These are phyloP conservation scores for Decapterus maruadsi DNA, from an alignment of 2,797 vertebrate species.

Conservation along the genomic window DNA sequence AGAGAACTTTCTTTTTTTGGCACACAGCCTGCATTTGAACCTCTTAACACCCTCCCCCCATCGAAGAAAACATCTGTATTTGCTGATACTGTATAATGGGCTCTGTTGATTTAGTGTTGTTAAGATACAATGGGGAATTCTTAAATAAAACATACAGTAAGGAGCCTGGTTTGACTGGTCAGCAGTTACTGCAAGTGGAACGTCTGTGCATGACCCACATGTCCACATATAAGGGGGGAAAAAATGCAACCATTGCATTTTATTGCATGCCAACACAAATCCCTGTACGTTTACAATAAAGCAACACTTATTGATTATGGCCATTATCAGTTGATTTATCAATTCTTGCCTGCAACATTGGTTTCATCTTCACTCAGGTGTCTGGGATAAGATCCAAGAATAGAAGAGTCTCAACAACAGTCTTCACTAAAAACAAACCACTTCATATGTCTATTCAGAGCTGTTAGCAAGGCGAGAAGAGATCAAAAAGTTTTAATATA, in stretches of 20 bases:
- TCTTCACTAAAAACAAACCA: constrained; percentile 29
- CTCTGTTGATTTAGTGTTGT: neutral
- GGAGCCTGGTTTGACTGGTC: neutral
- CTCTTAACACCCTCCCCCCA: neutral
- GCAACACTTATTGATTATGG: neutral
- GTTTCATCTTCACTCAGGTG: neutral
- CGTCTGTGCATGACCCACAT: neutral
- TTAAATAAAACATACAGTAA: constrained; percentile 1
- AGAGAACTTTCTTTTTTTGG: neutral
- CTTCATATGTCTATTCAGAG: constrained; percentile 28
- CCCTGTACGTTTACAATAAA: neutral
- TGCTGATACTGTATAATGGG: neutral
- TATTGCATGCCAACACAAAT: neutral
- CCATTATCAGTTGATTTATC: neutral
- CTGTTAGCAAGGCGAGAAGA: constrained; percentile 38
- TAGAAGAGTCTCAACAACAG: too few species aligned
- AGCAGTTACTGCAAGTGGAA: constrained; percentile 14
- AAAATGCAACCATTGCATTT: neutral
- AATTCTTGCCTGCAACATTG: neutral
- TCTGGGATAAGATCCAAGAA: neutral
- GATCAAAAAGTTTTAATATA: constrained; percentile 29
- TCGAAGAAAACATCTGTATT: constrained; percentile 1
- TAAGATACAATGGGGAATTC: constrained; percentile 16
- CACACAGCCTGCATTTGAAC: neutral
- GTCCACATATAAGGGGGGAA: neutral